Evolutionary conservation across 30 jellyfish, hydroid and myxozoan genomes (phyloP), one percentile per base, ranked within the genome.

Genomic region (Phacellophora camtschatica): DNA sequence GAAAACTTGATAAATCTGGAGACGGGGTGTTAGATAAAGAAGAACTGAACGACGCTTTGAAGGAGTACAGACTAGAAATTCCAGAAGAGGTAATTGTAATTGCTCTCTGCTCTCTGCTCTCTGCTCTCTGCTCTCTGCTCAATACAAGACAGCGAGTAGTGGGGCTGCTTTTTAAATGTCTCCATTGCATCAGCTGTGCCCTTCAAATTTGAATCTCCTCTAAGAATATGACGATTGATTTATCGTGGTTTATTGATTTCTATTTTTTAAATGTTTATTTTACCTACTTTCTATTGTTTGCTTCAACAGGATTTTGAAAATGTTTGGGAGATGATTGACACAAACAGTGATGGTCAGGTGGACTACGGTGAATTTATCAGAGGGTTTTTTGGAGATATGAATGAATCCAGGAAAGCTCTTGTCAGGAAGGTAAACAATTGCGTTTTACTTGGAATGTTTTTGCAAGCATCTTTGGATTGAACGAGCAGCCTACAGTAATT

Each of bases 291-390:
- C 29, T 1, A 12, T 0, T 71, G 48, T 4, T 13, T 2, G 4
- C 3, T n/a, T 43, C 34, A 48, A 13, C 79, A 88, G 97, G 57
- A 75, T 31, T 76, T 88, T 33, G 84, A 88, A 15, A 30, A 16
- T 3, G 36, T 82, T 10, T 88, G 97, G 97, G 64, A 66, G 35
- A 16, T 49, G 5, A 50, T 80, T 16, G 91, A 88, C 69, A 63
- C 54, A 13, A 59, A 82, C 73, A 61, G 43, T 13, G 95, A 81
- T 64, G 90, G 84, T 5, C 31, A 37, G 24, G 23, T 88, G 3
- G 97, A 88, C 35, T 88, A 81, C 33, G 89, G 85, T 31, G 97
- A 81, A 30, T 81, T 88, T 46, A 45, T 77, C 11, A 72, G 95
- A 5, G 91, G 87, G 5, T 41, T 81, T 28, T 27, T 88, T 6